phyloP scores from a whole-genome alignment of 2,797 vertebrate genomes.

The Trachops cirrhosus region DNA sequence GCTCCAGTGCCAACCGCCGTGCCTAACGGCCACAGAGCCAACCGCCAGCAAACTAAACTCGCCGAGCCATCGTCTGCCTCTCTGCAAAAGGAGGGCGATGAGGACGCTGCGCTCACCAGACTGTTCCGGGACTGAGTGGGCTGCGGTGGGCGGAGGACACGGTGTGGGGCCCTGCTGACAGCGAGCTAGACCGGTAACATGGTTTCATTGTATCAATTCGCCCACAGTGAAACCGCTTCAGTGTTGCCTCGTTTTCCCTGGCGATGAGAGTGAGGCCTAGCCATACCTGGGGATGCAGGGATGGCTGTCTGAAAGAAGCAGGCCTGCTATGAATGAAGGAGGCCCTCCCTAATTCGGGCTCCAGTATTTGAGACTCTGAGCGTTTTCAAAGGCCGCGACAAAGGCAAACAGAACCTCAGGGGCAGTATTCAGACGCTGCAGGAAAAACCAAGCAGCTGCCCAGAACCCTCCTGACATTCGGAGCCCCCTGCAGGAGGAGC shows the following conservation, averaged over 20 bases:
- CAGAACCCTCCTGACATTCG: neutral
- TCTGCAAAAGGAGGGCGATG: neutral
- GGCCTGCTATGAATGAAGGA: neutral
- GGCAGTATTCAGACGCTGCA: neutral
- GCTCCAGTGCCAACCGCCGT: neutral
- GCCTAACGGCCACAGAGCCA: neutral
- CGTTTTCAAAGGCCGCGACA: neutral
- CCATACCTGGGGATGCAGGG: too few species aligned
- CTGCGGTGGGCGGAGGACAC: accelerated
- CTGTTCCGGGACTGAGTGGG: neutral
- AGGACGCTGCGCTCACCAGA: neutral
- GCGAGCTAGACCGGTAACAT: accelerated
- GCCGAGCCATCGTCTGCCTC: neutral
- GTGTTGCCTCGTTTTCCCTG: too few species aligned
- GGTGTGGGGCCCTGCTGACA: accelerated
- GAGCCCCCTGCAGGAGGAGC: accelerated
- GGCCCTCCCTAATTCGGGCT: neutral
- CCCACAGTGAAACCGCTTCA: too few species aligned
- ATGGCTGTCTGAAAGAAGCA: neutral
- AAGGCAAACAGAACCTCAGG: neutral
- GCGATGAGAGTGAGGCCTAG: neutral
- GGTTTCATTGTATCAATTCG: neutral
- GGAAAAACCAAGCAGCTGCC: neutral
- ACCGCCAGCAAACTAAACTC: neutral
- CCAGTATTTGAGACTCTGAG: neutral